Evolutionary conservation across 35 echinoderm and acorn worm genomes (phyloP).

Genomic region (Ophiothrix spiculata): DNA sequence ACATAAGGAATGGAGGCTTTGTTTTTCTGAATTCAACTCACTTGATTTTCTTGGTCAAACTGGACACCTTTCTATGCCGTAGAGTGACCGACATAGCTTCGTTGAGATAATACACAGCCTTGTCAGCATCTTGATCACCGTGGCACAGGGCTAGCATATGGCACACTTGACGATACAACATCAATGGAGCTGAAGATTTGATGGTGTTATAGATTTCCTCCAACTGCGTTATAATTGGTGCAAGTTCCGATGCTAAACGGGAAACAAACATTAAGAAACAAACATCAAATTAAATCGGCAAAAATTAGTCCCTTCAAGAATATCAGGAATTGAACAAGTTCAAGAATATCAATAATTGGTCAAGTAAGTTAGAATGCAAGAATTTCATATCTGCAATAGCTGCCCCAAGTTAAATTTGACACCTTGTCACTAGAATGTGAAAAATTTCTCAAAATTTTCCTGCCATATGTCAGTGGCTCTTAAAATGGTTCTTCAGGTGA

Average conservation of each 20-base stretch:
- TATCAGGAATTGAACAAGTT: neutral
- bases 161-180: slow-evolving; percentile 63
- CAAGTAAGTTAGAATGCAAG: too few relatives aligned
- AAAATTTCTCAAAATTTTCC: too few relatives aligned
- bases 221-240: neutral
- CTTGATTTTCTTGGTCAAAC: slow-evolving; percentile 63
- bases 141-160: slow-evolving; percentile 64
- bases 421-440: too few relatives aligned
- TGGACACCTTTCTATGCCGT: slow-evolving; percentile 73
- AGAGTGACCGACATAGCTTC: slow-evolving; percentile 62
- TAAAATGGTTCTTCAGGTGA: too few relatives aligned
- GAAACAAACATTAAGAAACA: neutral
- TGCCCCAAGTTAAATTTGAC: too few relatives aligned
- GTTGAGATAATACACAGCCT: slow-evolving; percentile 58
- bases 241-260: neutral
- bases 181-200: slow-evolving; percentile 35
- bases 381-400: too few relatives aligned
- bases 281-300: neutral
- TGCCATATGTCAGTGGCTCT: too few relatives aligned
- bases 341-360: neutral
- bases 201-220: slow-evolving; percentile 37
- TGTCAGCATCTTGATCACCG: slow-evolving; percentile 44
- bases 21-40: too few relatives aligned
- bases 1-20: too few relatives aligned
- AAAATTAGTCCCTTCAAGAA: neutral